phyloP scores from a whole-genome alignment of 2,888 invertebrate genomes.

The Epinotia bilunana region DNA sequence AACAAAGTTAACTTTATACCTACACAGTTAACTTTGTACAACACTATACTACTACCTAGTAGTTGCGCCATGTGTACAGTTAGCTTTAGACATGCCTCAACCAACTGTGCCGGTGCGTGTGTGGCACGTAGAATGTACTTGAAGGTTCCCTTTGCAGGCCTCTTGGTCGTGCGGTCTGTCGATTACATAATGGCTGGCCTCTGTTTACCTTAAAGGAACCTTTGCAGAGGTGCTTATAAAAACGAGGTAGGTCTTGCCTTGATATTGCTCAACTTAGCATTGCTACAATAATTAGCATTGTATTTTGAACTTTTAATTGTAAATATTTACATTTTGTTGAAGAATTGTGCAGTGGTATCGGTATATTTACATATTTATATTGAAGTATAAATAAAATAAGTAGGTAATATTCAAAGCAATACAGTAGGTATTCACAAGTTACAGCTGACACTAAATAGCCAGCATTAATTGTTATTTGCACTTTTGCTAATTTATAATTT shows the following conservation, averaged over 20 bases:
- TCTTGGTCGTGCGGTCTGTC: not conserved
- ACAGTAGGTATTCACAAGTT: not conserved
- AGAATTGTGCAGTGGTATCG: not conserved
- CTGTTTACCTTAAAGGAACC: constrained; percentile 26
- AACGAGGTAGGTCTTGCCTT: constrained; percentile 15
- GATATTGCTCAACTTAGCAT: constrained; percentile 16
- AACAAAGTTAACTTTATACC: too few species aligned
- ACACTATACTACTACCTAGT: too few species aligned
- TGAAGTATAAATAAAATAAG: not conserved
- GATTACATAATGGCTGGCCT: constrained; percentile 25
- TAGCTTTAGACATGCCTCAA: too few species aligned
- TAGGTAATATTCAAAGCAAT: not conserved
- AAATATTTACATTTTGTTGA: not conserved
- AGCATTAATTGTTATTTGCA: not conserved
- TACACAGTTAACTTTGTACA: too few species aligned
- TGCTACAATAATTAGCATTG: not conserved
- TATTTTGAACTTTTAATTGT: not conserved
- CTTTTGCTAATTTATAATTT: not conserved
- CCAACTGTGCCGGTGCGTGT: not conserved
- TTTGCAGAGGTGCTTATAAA: constrained; percentile 14
- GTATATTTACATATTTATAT: not conserved
- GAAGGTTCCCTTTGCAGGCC: constrained; percentile 1
- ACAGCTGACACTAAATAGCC: not conserved
- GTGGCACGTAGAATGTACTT: constrained; percentile 4
- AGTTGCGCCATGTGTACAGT: too few species aligned